Conservation (phyloP, 1,140 invertebrate species). For the Samia ricini region DNA sequence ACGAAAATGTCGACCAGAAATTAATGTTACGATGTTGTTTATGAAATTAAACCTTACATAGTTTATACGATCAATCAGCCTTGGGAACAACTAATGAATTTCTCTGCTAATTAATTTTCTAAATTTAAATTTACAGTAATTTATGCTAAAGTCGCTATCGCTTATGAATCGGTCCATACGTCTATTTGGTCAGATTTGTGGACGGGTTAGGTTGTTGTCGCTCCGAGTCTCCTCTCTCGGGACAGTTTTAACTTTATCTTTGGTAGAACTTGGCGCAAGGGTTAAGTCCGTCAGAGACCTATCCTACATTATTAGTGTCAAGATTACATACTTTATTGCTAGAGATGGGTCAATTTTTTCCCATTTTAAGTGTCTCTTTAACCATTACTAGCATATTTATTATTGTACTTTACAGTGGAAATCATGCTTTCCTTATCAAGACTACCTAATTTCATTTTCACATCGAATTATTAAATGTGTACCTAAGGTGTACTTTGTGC, state of each 20-base stretch:
- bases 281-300: neutral
- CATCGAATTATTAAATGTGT: too few species aligned
- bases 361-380: neutral
- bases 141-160: neutral
- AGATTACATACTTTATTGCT: neutral
- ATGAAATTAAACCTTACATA: too few species aligned
- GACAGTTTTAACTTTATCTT: constrained; percentile 9
- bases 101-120: neutral
- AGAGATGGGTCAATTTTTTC: neutral
- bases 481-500: too few species aligned
- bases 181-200: constrained; percentile 3
- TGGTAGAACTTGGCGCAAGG: neutral
- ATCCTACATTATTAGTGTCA: constrained; percentile 1
- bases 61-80: too few species aligned
- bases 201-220: constrained; percentile 10
- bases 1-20: too few species aligned
- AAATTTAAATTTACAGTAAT: neutral
- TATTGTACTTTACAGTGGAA: neutral
- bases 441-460: too few species aligned
- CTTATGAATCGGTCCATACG: neutral
- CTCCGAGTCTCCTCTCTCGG: neutral
- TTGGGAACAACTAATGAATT: too few species aligned
- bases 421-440: too few species aligned
- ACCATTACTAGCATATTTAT: neutral
- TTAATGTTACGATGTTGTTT: too few species aligned